Percentiles rank a stretch among this genome's conserved stretches.
Conservation (phyloP, 2,888 invertebrate genomes). For the Amblyjoppa proteus region DNA sequence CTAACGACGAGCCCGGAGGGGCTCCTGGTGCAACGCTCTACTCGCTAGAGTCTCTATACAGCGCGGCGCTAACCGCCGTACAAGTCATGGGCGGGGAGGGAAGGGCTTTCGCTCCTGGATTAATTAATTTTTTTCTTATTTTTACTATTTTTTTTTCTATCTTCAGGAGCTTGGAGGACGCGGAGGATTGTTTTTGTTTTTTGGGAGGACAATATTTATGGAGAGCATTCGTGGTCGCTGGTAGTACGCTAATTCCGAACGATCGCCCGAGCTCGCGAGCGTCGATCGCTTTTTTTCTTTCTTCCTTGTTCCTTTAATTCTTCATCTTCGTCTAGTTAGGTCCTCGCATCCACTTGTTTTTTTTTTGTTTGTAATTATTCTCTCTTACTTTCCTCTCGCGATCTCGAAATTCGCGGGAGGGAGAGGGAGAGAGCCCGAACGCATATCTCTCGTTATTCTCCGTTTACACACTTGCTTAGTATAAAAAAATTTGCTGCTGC, state of each 20-base stretch:
- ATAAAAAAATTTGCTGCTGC: conserved; percentile 81
- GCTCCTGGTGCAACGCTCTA: conserved; percentile 74
- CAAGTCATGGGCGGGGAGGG: conserved; percentile 60
- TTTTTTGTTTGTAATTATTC: conserved; percentile 27
- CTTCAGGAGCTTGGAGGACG: conserved; percentile 18
- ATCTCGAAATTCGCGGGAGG: not conserved
- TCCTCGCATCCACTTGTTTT: conserved; percentile 20
- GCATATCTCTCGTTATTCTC: conserved; percentile 26
- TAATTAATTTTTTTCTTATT: conserved; percentile 1
- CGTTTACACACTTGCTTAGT: conserved; percentile 71
- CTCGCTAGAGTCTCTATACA: conserved; percentile 82
- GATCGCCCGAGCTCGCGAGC: conserved; percentile 32
- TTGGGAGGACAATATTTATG: not conserved
- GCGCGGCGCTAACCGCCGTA: conserved; percentile 82
- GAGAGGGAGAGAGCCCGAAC: not conserved
- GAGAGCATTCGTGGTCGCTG: conserved; percentile 32
- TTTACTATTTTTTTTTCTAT: not conserved
- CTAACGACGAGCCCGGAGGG: not conserved
- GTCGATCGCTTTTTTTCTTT: conserved; percentile 28
- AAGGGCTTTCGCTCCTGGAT: conserved; percentile 5
- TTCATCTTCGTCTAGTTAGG: conserved; percentile 48
- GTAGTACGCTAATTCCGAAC: conserved; percentile 39
- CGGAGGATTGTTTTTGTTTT: conserved; percentile 6
- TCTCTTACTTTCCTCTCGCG: conserved; percentile 47
- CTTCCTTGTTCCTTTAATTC: conserved; percentile 23